These are phyloP conservation scores for Drosophila takahashii DNA, from an alignment of 1,140 invertebrate genomes.

Conservation along the genomic window DNA sequence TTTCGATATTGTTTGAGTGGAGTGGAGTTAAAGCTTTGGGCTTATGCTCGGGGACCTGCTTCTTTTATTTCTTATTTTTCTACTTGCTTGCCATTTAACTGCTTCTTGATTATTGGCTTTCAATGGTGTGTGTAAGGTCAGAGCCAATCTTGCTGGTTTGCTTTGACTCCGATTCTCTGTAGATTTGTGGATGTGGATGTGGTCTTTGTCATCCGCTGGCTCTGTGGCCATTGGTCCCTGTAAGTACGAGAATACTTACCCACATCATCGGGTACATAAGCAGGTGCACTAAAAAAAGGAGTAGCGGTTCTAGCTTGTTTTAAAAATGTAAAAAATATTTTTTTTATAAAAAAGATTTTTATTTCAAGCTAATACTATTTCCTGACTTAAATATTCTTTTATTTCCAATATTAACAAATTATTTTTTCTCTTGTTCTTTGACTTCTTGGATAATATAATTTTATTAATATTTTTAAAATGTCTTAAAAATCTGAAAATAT, in stretches of 20 bases:
- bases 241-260: conserved; percentile 37
- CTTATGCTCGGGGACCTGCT: conserved; percentile 35
- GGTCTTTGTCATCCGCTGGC: conserved; percentile 40
- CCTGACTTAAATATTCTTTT: too few relatives aligned
- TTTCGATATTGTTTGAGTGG: conserved; percentile 31
- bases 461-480: background rate
- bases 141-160: conserved; percentile 65
- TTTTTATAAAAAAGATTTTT: too few relatives aligned
- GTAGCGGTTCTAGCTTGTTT: too few relatives aligned
- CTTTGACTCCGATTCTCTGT: conserved; percentile 69
- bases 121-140: conserved; percentile 65
- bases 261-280: conserved; percentile 6
- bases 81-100: conserved; percentile 68
- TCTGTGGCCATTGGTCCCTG: conserved; percentile 35
- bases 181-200: conserved; percentile 23
- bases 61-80: conserved; percentile 40
- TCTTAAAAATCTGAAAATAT: too few relatives aligned
- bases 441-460: too few relatives aligned
- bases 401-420: too few relatives aligned
- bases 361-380: too few relatives aligned
- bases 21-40: background rate
- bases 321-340: too few relatives aligned
- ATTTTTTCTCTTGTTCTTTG: too few relatives aligned
- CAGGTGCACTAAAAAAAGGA: background rate
- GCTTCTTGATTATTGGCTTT: conserved; percentile 71